Conservation (phyloP, 2,797 vertebrate species). For the Alosa sapidissima region DNA sequence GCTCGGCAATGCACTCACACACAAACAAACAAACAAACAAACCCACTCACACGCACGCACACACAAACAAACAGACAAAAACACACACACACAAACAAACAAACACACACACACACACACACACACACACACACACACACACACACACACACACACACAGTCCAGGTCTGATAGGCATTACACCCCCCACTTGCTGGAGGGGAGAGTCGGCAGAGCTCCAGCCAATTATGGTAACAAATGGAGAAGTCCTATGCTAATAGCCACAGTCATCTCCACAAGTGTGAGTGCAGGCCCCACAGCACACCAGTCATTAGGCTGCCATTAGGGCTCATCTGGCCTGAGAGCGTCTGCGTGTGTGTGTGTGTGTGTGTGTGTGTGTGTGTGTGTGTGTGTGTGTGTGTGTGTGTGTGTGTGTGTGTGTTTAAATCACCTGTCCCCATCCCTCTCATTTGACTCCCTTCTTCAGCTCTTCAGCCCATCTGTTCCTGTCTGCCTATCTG, state of each 20-base stretch:
- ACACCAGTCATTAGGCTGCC: conserved; percentile 38
- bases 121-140: neutral
- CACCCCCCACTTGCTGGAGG: neutral
- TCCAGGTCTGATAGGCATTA: neutral
- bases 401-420: neutral
- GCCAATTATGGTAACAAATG: conserved; percentile 70
- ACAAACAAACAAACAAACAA: neutral
- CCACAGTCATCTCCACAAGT: conserved; percentile 50
- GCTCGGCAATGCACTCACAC: neutral
- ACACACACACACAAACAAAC: neutral
- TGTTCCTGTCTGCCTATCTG: neutral
- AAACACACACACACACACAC: neutral
- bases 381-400: neutral
- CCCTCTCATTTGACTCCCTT: neutral
- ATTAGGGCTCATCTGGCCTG: conserved; percentile 31
- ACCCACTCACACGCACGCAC: neutral
- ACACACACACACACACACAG: neutral
- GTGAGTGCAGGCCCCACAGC: neutral
- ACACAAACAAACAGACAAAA: neutral
- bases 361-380: neutral
- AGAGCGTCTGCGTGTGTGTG: neutral
- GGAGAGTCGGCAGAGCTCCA: conserved; percentile 29
- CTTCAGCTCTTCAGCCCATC: neutral
- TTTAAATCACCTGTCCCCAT: no score
- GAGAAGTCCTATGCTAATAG: conserved; percentile 62